phyloP scores from a whole-genome alignment of 2,113 vertebrate genomes.

The Pygoscelis antarcticus region DNA sequence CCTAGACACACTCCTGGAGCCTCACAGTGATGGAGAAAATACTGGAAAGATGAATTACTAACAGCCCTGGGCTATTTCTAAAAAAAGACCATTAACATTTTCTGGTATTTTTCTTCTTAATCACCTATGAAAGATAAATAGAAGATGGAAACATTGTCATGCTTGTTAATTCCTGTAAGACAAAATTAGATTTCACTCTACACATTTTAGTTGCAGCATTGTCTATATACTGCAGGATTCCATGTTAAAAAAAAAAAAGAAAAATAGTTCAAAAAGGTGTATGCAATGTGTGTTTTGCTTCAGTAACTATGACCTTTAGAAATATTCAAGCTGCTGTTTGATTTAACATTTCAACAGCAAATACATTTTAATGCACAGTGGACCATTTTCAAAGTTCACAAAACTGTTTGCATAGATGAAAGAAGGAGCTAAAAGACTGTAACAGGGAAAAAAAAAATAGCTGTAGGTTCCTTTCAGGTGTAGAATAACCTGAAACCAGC shows the following conservation, averaged over 20 bases:
- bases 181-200: not conserved
- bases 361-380: constrained; percentile 42
- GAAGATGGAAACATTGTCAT: not conserved
- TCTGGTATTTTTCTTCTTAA: not conserved
- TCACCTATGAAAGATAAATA: not conserved
- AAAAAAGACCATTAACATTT: not conserved
- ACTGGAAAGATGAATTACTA: not conserved
- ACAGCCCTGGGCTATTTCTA: not conserved
- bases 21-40: not conserved
- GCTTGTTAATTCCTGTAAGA: not conserved
- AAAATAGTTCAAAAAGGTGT: not conserved
- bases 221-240: not conserved
- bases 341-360: constrained; percentile 61
- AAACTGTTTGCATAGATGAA: constrained; percentile 8
- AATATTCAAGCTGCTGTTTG: constrained; percentile 20
- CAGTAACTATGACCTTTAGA: constrained; percentile 58
- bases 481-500: not conserved
- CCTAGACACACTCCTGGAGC: not conserved
- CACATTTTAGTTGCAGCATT: not conserved
- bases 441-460: not conserved
- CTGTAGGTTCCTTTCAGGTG: not conserved
- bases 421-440: not conserved
- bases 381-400: constrained; percentile 64
- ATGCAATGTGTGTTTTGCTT: not conserved
- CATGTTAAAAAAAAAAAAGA: not conserved